Percentiles rank a stretch among this genome's conserved stretches.
These are phyloP conservation scores for Polyploca ridens DNA, from an alignment of 2,888 invertebrate species.

Conservation along the genomic window DNA sequence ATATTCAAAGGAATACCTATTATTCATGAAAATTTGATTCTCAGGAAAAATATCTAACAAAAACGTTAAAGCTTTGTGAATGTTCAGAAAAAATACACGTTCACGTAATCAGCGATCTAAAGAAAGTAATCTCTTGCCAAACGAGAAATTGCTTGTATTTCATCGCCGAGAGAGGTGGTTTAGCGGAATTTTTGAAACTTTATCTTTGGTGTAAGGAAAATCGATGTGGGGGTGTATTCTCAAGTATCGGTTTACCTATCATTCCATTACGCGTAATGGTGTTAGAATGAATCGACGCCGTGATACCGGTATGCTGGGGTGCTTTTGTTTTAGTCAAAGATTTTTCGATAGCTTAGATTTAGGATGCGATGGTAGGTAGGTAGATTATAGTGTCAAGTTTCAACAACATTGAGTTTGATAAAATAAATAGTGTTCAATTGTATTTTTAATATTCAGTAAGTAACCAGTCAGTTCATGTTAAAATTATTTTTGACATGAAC, in stretches of 20 bases:
- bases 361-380: too few species aligned
- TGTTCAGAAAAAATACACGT: constrained; percentile 26
- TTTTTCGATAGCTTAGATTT: neutral
- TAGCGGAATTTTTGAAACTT: constrained; percentile 19
- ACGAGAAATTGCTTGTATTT: constrained; percentile 25
- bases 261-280: constrained; percentile 8
- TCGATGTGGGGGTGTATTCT: constrained; percentile 10
- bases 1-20: neutral
- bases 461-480: too few species aligned
- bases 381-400: too few species aligned
- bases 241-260: constrained; percentile 6
- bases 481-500: too few species aligned
- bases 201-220: constrained; percentile 15
- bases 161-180: constrained; percentile 22
- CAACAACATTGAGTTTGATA: neutral
- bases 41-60: constrained; percentile 12
- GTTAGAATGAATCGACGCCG: constrained; percentile 6
- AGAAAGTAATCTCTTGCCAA: constrained; percentile 23
- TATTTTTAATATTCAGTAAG: too few species aligned
- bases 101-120: constrained; percentile 24
- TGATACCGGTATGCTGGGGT: neutral
- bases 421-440: too few species aligned
- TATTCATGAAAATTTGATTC: constrained; percentile 9
- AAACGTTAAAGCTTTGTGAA: constrained; percentile 23
- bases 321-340: neutral